Evolutionary conservation across 2,797 vertebrate species (phyloP).

Genomic region (Diceros bicornis): DNA sequence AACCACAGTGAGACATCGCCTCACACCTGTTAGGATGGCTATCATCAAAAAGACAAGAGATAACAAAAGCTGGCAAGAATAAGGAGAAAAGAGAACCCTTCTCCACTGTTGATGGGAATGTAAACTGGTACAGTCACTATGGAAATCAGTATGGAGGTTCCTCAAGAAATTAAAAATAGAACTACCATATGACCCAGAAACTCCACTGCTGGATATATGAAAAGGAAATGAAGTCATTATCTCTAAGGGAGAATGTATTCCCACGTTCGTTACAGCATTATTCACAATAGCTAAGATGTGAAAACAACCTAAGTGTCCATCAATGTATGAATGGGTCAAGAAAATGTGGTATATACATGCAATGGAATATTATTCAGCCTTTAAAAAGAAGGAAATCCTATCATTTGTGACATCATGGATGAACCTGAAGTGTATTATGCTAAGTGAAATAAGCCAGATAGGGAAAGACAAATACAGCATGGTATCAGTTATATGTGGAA

Average conservation of each 20-base stretch:
- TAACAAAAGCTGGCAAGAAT: background rate
- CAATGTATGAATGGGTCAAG: background rate
- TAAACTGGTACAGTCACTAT: background rate
- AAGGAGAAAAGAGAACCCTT: background rate
- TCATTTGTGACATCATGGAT: background rate
- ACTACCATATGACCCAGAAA: background rate
- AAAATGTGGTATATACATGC: background rate
- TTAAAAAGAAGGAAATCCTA: background rate
- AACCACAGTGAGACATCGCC: background rate
- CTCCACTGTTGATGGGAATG: background rate
- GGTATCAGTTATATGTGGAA: background rate
- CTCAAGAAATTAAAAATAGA: background rate
- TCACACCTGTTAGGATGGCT: background rate
- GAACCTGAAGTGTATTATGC: background rate
- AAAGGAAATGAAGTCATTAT: background rate
- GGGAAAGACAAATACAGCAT: background rate
- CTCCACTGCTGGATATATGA: background rate
- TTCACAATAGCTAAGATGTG: background rate
- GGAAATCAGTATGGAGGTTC: background rate
- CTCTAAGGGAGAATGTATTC: background rate
- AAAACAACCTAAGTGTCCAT: background rate
- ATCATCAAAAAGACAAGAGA: background rate
- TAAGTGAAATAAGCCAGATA: background rate
- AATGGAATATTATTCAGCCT: background rate
- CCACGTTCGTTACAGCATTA: background rate